Conservation (phyloP, 1,140 invertebrate genomes). For the Battus philenor region DNA sequence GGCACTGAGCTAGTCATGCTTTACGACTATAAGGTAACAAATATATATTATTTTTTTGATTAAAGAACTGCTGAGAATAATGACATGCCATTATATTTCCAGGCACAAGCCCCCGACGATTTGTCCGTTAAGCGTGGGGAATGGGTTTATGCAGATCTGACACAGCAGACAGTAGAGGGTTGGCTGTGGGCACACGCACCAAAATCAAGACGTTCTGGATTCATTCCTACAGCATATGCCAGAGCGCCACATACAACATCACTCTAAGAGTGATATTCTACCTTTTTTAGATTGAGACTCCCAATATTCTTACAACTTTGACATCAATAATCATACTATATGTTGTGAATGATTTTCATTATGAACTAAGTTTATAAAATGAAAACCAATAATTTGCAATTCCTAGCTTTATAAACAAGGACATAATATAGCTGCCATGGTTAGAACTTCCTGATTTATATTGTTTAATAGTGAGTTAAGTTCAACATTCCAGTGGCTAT, state of each 20-base stretch:
- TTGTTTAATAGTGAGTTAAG: no score
- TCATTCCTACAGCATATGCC: conserved; percentile 96
- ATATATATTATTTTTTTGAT: background rate
- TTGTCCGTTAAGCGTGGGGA: conserved; percentile 92
- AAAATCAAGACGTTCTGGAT: conserved; percentile 94
- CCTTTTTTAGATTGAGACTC: background rate
- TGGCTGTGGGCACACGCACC: conserved; percentile 97
- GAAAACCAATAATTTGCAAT: no score
- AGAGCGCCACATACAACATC: conserved; percentile 94
- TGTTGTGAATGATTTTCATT: no score
- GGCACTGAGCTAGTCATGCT: conserved; percentile 95
- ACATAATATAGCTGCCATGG: no score
- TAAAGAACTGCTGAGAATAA: background rate
- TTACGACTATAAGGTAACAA: conserved; percentile 91
- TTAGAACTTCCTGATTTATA: no score
- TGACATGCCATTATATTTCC: background rate
- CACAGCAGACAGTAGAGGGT: conserved; percentile 94
- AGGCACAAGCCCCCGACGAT: conserved; percentile 94
- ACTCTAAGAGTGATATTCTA: conserved; percentile 76
- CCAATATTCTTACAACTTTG: no score
- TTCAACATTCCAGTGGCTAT: no score
- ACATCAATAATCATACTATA: no score
- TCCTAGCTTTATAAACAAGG: no score
- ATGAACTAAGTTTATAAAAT: no score
- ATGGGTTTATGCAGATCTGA: conserved; percentile 95